phyloP scores from a whole-genome alignment of 2,888 invertebrate species.

The Polyploca ridens region DNA sequence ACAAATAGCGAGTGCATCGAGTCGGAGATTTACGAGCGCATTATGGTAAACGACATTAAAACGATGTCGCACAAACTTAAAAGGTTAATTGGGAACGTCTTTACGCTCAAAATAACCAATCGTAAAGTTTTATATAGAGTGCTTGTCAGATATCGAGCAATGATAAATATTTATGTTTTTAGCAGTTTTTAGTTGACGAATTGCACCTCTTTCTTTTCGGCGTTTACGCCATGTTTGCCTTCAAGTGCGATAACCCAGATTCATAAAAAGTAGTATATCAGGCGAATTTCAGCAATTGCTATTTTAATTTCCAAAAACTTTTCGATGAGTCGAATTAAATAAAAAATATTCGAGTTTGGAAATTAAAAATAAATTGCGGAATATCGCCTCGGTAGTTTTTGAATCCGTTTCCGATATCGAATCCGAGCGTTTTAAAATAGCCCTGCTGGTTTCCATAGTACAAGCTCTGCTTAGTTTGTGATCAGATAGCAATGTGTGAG shows the following conservation, averaged over 20 bases:
- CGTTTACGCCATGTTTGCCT: not conserved
- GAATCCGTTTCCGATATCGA: too few relatives aligned
- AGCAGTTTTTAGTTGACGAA: slow-evolving; percentile 10
- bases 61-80: slow-evolving; percentile 60
- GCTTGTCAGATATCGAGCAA: slow-evolving; percentile 45
- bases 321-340: too few relatives aligned
- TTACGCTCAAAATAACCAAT: slow-evolving; percentile 61
- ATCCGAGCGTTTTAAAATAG: too few relatives aligned
- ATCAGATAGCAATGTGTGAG: too few relatives aligned
- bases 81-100: slow-evolving; percentile 72
- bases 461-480: too few relatives aligned
- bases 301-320: too few relatives aligned
- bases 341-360: too few relatives aligned
- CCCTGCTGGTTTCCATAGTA: too few relatives aligned
- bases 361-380: too few relatives aligned
- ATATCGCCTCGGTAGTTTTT: too few relatives aligned
- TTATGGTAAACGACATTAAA: slow-evolving; percentile 61
- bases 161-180: slow-evolving; percentile 35
- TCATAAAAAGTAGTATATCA: not conserved
- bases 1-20: slow-evolving; percentile 49
- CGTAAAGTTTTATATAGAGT: slow-evolving; percentile 65
- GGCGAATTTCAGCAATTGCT: too few relatives aligned
- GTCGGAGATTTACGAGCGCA: slow-evolving; percentile 63
- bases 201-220: not conserved
- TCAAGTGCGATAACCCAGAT: not conserved